These are phyloP conservation scores for Chondrilla cf. caribensis DNA, from an alignment of 37 sponge, comb jelly and placozoan species.

Conservation along the genomic window DNA sequence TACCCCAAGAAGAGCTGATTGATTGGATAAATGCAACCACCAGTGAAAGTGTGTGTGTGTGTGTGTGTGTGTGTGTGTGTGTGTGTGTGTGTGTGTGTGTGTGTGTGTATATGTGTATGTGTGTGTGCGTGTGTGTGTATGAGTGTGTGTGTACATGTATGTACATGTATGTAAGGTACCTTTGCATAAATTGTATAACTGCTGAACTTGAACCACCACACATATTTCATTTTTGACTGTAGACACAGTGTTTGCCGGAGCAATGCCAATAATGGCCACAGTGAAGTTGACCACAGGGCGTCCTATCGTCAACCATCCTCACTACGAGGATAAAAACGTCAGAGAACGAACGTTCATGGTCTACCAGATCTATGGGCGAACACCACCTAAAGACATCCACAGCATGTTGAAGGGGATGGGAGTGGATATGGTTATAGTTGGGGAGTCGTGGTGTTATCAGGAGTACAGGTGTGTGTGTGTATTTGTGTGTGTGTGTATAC, in stretches of 20 bases:
- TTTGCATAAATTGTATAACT: too few species aligned
- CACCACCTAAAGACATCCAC: conserved; percentile 51
- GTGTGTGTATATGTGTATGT: too few species aligned
- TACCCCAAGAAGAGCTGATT: conserved; percentile 73
- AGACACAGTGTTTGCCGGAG: conserved; percentile 91
- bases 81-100: too few species aligned
- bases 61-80: too few species aligned
- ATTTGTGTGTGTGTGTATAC: not conserved
- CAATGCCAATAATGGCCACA: conserved; percentile 88
- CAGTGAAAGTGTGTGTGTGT: too few species aligned
- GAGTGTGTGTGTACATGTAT: too few species aligned
- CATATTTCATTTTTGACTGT: too few species aligned
- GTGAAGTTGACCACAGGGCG: conserved; percentile 75
- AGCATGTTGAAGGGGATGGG: conserved; percentile 40
- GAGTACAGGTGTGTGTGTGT: conserved; percentile 12
- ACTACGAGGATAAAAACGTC: conserved; percentile 79
- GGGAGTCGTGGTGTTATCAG: conserved; percentile 67
- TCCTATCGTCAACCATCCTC: conserved; percentile 93
- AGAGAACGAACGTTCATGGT: conserved; percentile 71
- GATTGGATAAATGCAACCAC: conserved; percentile 20
- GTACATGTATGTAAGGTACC: too few species aligned
- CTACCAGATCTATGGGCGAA: conserved; percentile 84
- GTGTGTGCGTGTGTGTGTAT: too few species aligned
- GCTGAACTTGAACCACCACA: too few species aligned
- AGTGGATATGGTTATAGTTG: conserved; percentile 78